Conservation (phyloP, 2,888 invertebrate genomes). For the Odontothrips loti region DNA sequence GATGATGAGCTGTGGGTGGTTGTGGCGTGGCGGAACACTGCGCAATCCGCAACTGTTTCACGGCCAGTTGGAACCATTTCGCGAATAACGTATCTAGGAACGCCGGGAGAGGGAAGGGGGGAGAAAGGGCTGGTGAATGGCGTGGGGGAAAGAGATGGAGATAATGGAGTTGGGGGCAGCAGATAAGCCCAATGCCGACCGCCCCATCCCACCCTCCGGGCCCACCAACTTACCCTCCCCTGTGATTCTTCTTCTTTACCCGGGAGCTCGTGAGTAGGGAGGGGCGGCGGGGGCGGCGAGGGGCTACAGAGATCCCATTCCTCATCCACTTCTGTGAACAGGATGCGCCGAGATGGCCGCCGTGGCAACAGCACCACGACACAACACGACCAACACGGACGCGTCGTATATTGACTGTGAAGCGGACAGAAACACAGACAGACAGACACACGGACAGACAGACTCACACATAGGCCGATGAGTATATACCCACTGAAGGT, state of each 20-base stretch:
- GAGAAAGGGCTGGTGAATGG: not conserved
- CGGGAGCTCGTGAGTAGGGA: not conserved
- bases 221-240: not conserved
- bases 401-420: too few species aligned
- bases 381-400: too few species aligned
- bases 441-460: too few species aligned
- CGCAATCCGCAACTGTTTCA: too few species aligned
- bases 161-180: not conserved
- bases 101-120: not conserved
- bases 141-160: not conserved
- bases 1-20: too few species aligned
- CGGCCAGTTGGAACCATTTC: too few species aligned
- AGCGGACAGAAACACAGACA: too few species aligned
- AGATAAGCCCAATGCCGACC: not conserved
- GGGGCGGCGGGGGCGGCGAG: not conserved
- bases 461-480: too few species aligned
- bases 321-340: not conserved
- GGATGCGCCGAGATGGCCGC: not conserved
- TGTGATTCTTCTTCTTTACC: not conserved
- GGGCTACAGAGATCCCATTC: slow-evolving; percentile 1
- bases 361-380: not conserved
- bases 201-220: not conserved
- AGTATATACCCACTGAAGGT: too few species aligned
- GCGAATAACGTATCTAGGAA: not conserved
- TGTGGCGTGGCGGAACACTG: too few species aligned